Evolutionary conservation across 64 coral and sea anemone genomes (phyloP).

Genomic region (Hydrozoanthus tunicans): DNA sequence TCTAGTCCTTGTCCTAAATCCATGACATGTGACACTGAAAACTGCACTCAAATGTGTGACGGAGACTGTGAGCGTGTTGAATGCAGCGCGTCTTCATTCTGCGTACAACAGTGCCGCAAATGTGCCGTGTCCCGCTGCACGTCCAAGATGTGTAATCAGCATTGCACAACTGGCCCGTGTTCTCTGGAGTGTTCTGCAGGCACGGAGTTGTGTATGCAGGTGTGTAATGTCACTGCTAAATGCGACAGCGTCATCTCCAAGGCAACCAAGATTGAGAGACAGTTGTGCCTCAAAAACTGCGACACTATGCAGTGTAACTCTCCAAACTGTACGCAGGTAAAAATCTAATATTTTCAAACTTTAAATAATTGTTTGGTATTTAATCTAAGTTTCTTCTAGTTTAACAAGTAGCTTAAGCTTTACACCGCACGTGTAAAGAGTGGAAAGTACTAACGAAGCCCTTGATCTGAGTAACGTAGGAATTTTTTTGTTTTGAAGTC

Average conservation of each 20-base stretch:
- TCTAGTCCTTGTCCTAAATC: no score
- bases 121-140: no score
- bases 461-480: no score
- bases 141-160: neutral
- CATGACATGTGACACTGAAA: no score
- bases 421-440: no score
- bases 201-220: neutral
- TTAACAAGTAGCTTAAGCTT: neutral
- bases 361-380: neutral
- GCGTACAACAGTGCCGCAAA: no score
- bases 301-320: neutral
- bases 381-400: neutral
- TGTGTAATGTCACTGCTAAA: neutral
- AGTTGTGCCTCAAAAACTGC: neutral
- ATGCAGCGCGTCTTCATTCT: no score
- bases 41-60: no score
- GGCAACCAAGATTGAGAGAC: neutral
- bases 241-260: no score
- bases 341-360: slow-evolving; percentile 3
- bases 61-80: no score
- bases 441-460: no score
- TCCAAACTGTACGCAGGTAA: slow-evolving; percentile 5
- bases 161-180: neutral
- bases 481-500: no score
- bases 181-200: neutral